Percentiles rank a stretch among this genome's conserved stretches.
phyloP scores from a whole-genome alignment of 2,888 invertebrate genomes.

The Apoderus coryli region DNA sequence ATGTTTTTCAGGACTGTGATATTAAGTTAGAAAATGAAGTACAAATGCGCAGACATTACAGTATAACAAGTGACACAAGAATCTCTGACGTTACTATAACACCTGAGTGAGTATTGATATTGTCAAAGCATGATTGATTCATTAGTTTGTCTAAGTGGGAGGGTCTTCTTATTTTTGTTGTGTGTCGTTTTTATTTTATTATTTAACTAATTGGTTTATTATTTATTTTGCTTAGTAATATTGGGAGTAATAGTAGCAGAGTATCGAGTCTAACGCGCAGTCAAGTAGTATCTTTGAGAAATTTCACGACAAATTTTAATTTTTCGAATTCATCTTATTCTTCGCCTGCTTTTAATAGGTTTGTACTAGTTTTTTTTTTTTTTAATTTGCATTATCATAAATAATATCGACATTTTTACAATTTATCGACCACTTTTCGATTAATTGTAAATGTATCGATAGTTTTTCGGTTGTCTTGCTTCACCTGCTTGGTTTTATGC shows the following conservation, averaged over 20 bases:
- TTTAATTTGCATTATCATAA: too few species aligned
- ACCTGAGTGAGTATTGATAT: constrained; percentile 47
- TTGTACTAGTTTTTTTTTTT: too few species aligned
- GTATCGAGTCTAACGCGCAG: constrained; percentile 41
- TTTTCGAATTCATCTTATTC: too few species aligned
- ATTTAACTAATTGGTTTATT: constrained; percentile 10
- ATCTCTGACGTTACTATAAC: constrained; percentile 41
- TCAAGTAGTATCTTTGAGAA: constrained; percentile 40
- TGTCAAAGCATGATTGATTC: too few species aligned
- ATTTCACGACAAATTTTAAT: constrained; percentile 38
- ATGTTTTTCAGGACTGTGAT: constrained; percentile 41
- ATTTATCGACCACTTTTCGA: too few species aligned
- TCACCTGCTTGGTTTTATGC: too few species aligned
- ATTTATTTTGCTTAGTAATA: constrained; percentile 27
- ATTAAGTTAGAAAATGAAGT: constrained; percentile 46
- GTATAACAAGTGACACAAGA: constrained; percentile 29
- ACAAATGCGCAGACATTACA: constrained; percentile 41
- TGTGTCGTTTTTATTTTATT: constrained; percentile 7
- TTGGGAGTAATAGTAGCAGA: constrained; percentile 37
- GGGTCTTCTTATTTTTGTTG: too few species aligned
- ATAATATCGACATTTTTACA: too few species aligned
- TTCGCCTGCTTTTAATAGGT: too few species aligned
- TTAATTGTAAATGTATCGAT: too few species aligned
- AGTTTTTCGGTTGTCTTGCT: too few species aligned
- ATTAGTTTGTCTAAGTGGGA: too few species aligned